Conservation (phyloP, 2,888 invertebrate genomes). For the Mycalesis mineus region DNA sequence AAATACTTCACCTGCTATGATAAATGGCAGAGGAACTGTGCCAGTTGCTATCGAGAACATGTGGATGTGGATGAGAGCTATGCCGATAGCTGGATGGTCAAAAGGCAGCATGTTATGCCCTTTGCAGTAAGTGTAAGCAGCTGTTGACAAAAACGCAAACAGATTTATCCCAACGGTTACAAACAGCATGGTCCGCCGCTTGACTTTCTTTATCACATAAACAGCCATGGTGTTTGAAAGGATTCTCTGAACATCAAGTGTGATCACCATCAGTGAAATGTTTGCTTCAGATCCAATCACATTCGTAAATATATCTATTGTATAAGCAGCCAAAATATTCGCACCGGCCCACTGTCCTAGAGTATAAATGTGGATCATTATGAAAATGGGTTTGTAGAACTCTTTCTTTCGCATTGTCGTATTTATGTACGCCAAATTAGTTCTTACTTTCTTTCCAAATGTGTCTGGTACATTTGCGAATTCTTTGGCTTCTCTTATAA, state of each 20-base stretch:
- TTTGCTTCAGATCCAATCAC: constrained; percentile 46
- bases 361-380: constrained; percentile 55
- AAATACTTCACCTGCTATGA: constrained; percentile 84
- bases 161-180: constrained; percentile 46
- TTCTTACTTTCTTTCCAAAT: constrained; percentile 36
- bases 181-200: constrained; percentile 52
- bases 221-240: constrained; percentile 52
- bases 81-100: constrained; percentile 47
- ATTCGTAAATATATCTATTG: constrained; percentile 50
- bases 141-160: constrained; percentile 43
- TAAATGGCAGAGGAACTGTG: constrained; percentile 81
- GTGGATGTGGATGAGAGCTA: constrained; percentile 52
- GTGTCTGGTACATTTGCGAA: constrained; percentile 36
- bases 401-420: constrained; percentile 47
- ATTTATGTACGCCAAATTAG: constrained; percentile 39
- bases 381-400: constrained; percentile 54
- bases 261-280: constrained; percentile 51
- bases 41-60: constrained; percentile 78
- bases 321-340: constrained; percentile 50
- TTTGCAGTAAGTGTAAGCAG: constrained; percentile 49
- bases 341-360: constrained; percentile 57
- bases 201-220: constrained; percentile 57
- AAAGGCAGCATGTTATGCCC: constrained; percentile 36
- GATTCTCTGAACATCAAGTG: constrained; percentile 55
- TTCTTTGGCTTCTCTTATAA: constrained; percentile 41